These are phyloP conservation scores for Hypselothyrea guttata DNA, from an alignment of 2,888 invertebrate genomes.

Conservation along the genomic window DNA sequence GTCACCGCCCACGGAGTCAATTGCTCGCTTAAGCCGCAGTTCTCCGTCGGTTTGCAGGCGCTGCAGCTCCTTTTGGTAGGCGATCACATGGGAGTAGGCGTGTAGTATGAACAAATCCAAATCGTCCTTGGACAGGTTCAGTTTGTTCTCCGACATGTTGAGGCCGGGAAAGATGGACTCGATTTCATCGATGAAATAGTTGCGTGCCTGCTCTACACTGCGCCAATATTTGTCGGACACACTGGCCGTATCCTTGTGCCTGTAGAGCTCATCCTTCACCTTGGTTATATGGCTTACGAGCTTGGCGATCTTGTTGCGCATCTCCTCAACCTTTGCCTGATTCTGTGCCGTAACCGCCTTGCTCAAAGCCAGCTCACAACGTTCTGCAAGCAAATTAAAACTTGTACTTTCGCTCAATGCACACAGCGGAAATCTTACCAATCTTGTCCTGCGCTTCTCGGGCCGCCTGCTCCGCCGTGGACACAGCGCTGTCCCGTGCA, in stretches of 20 bases:
- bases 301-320: constrained; percentile 84
- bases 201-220: constrained; percentile 86
- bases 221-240: constrained; percentile 92
- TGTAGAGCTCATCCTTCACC: constrained; percentile 85
- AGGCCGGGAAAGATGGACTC: constrained; percentile 89
- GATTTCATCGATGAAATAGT: constrained; percentile 86
- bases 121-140: constrained; percentile 85
- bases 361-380: constrained; percentile 79
- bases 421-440: constrained; percentile 79
- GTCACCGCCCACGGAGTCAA: constrained; percentile 85
- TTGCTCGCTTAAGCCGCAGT: constrained; percentile 85
- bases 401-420: background rate
- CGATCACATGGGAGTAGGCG: constrained; percentile 89
- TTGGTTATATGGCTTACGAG: constrained; percentile 84
- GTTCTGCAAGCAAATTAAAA: constrained; percentile 55
- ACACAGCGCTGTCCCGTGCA: constrained; percentile 84
- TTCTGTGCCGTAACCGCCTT: constrained; percentile 72
- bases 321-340: constrained; percentile 83
- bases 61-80: constrained; percentile 89
- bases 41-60: constrained; percentile 87
- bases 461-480: constrained; percentile 85
- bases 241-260: constrained; percentile 84
- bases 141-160: constrained; percentile 86
- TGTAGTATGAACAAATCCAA: constrained; percentile 91
- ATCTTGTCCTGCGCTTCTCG: constrained; percentile 84